These are phyloP conservation scores for Penaeus japonicus DNA, from an alignment of 1,140 invertebrate species.

Conservation along the genomic window DNA sequence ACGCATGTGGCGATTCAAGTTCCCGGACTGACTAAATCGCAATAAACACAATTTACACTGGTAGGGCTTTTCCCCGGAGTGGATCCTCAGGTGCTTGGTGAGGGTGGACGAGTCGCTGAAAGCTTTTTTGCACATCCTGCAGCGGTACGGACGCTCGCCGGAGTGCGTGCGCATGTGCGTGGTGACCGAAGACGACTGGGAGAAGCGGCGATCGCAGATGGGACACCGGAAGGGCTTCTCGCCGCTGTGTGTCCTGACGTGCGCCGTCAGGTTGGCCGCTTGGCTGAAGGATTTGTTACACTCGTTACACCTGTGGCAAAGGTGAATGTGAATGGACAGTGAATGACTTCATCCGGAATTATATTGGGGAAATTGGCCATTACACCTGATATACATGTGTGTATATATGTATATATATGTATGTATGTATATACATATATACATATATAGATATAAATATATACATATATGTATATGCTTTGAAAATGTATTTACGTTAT, in stretches of 20 bases:
- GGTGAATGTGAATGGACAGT: neutral
- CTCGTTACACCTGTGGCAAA: slow-evolving; percentile 66
- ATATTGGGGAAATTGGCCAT: neutral
- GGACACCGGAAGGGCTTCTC: slow-evolving; percentile 90
- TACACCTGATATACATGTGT: no score
- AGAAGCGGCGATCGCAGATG: slow-evolving; percentile 89
- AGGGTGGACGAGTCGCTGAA: slow-evolving; percentile 82
- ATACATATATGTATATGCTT: no score
- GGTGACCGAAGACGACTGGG: slow-evolving; percentile 74
- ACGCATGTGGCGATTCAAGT: slow-evolving; percentile 98
- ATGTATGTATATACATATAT: no score
- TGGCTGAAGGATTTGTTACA: slow-evolving; percentile 74
- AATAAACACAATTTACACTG: slow-evolving; percentile 86
- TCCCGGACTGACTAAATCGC: slow-evolving; percentile 97
- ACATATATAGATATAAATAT: no score
- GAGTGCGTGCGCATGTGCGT: slow-evolving; percentile 78
- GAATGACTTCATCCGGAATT: no score
- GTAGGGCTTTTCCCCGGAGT: slow-evolving; percentile 92
- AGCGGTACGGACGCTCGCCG: slow-evolving; percentile 71
- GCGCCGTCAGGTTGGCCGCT: slow-evolving; percentile 75
- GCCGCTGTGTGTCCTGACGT: slow-evolving; percentile 71
- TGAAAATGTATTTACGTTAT: no score
- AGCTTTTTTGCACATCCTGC: slow-evolving; percentile 71
- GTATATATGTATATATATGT: no score
- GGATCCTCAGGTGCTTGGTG: slow-evolving; percentile 94